Percentiles rank a stretch among this genome's conserved stretches.
phyloP scores from a whole-genome alignment of 1,140 invertebrate genomes.

The Drosophila nannoptera region DNA sequence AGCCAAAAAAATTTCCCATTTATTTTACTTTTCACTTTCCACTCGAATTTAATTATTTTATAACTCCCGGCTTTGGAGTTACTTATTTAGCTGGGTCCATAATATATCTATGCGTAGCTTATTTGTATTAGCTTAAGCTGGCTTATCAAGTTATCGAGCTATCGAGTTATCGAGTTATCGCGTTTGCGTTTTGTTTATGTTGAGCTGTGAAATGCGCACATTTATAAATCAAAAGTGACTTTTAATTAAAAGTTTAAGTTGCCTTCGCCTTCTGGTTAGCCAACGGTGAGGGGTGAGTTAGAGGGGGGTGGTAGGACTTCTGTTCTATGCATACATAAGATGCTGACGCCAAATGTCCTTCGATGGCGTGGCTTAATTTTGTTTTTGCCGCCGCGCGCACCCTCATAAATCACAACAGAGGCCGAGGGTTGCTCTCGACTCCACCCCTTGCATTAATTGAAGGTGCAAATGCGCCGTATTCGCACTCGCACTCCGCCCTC shows the following conservation, averaged over 20 bases:
- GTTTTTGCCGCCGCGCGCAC: constrained; percentile 64
- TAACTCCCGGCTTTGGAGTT: too few species aligned
- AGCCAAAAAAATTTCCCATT: too few species aligned
- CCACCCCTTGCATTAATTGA: constrained; percentile 61
- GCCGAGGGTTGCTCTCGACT: constrained; percentile 44
- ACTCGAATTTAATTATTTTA: too few species aligned
- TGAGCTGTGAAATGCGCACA: constrained; percentile 58
- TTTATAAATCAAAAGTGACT: constrained; percentile 77
- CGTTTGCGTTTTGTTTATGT: constrained; percentile 49
- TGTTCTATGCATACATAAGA: constrained; percentile 45
- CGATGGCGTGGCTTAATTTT: constrained; percentile 71
- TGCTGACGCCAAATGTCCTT: constrained; percentile 72
- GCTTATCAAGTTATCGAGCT: neutral
- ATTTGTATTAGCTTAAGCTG: constrained; percentile 13
- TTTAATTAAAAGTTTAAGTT: constrained; percentile 74
- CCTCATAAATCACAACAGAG: constrained; percentile 75
- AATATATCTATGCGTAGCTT: constrained; percentile 6
- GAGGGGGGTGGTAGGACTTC: constrained; percentile 17
- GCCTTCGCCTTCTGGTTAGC: neutral
- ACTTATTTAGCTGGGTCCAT: neutral
- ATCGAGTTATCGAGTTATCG: constrained; percentile 35
- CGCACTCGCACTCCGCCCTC: constrained; percentile 31
- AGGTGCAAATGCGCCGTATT: constrained; percentile 74
- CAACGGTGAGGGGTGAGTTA: neutral
- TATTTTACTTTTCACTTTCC: too few species aligned